phyloP scores from a whole-genome alignment of 1,140 invertebrate species.

The Sesamia nonagrioides region DNA sequence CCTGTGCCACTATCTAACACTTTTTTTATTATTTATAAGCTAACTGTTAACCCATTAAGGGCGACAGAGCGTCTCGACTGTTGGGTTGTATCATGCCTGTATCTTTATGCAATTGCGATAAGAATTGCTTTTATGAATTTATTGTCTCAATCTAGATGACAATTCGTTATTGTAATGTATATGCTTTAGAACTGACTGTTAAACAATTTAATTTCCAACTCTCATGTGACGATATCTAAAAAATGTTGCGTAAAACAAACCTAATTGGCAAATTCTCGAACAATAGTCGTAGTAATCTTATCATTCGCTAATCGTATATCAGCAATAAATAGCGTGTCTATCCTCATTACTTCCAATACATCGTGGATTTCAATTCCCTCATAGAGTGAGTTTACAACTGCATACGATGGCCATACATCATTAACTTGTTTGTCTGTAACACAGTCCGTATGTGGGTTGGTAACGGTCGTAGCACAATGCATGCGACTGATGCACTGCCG shows the following conservation, averaged over 20 bases:
- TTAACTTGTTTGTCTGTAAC: conserved; percentile 73
- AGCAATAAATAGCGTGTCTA: conserved; percentile 33
- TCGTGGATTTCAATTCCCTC: conserved; percentile 62
- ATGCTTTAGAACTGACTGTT: not conserved
- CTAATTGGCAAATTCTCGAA: not conserved
- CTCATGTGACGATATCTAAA: not conserved
- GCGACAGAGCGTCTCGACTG: conserved; percentile 38
- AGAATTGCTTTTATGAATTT: conserved; percentile 17
- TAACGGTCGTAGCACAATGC: conserved; percentile 82
- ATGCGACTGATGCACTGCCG: conserved; percentile 72
- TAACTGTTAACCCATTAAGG: conserved; percentile 56
- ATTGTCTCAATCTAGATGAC: not conserved
- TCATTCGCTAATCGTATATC: conserved; percentile 39
- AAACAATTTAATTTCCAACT: too few relatives aligned
- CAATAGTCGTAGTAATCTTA: conserved; percentile 9
- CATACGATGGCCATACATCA: conserved; percentile 40
- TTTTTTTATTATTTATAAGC: conserved; percentile 65
- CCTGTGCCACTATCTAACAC: conserved; percentile 76
- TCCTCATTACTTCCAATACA: conserved; percentile 60
- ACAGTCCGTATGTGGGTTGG: conserved; percentile 70
- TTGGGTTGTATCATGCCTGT: conserved; percentile 24
- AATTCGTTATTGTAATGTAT: not conserved
- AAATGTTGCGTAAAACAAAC: not conserved
- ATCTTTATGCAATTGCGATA: conserved; percentile 29
- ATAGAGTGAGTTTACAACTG: conserved; percentile 56